A percentile compares a stretch with the other conserved stretches of the same genome.
Conservation (phyloP, 2,888 invertebrate species). For the Parnassius glacialis region DNA sequence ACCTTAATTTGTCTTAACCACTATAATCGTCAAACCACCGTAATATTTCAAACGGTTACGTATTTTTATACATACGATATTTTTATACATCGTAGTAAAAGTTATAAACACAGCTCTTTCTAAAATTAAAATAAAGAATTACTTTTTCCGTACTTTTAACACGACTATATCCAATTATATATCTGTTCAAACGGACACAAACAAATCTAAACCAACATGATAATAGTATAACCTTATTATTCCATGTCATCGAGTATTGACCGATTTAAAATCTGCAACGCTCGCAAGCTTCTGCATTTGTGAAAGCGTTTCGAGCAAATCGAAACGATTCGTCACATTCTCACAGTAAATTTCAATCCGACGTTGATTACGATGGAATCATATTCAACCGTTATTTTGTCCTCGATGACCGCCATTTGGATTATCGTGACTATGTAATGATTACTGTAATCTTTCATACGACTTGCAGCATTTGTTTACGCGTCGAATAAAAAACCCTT, state of each 20-base stretch:
- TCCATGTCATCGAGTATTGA: background rate
- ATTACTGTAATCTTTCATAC: constrained; percentile 7
- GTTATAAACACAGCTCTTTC: too few species aligned
- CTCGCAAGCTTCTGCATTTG: constrained; percentile 1
- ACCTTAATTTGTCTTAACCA: too few species aligned
- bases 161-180: too few species aligned
- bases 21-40: too few species aligned
- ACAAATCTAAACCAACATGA: too few species aligned
- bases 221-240: too few species aligned
- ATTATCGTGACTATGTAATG: constrained; percentile 9
- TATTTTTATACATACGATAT: too few species aligned
- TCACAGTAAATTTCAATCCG: constrained; percentile 10
- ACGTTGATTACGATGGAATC: constrained; percentile 9
- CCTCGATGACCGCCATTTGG: constrained; percentile 10
- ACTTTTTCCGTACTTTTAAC: too few species aligned
- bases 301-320: constrained; percentile 18
- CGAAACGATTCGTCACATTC: constrained; percentile 12
- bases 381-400: constrained; percentile 2
- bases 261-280: background rate
- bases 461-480: constrained; percentile 1
- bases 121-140: too few species aligned
- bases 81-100: too few species aligned
- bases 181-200: too few species aligned
- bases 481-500: background rate
- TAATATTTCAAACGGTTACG: too few species aligned